Evolutionary conservation across 2,113 vertebrate species (phyloP).

Genomic region (Neodontobutis hainanensis): DNA sequence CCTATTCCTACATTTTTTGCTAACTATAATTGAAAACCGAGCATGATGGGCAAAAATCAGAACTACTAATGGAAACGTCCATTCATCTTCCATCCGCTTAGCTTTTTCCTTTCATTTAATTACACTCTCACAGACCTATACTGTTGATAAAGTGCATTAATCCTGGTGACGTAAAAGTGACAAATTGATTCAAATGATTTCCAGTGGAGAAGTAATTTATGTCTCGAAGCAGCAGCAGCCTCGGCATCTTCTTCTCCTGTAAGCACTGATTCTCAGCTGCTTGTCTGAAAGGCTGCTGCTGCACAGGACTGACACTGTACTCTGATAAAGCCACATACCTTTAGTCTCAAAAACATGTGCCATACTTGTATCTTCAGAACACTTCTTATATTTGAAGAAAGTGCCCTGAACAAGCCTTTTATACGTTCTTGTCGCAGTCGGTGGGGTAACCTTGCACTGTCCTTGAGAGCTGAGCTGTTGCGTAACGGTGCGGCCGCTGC

Average conservation of each 20-base stretch:
- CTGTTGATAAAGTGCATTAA: neutral
- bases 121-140: neutral
- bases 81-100: too few species aligned
- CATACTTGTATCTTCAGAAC: too few species aligned
- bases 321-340: neutral
- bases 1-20: too few species aligned
- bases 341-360: neutral
- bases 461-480: conserved; percentile 58
- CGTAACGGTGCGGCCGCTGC: conserved; percentile 49
- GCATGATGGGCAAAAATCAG: too few species aligned
- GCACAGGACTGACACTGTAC: conserved; percentile 6
- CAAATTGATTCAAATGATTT: conserved; percentile 25
- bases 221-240: conserved; percentile 7
- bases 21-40: too few species aligned
- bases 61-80: too few species aligned
- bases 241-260: neutral
- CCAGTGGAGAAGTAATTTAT: conserved; percentile 3
- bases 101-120: too few species aligned
- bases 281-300: too few species aligned
- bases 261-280: neutral
- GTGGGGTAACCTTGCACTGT: conserved; percentile 52
- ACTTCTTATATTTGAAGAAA: neutral
- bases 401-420: conserved; percentile 7
- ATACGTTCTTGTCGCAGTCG: conserved; percentile 1
- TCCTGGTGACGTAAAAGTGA: conserved; percentile 16